Base-by-base conservation (phyloP, 1,140 invertebrate genomes). In the Neodiprion virginianus region DNA sequence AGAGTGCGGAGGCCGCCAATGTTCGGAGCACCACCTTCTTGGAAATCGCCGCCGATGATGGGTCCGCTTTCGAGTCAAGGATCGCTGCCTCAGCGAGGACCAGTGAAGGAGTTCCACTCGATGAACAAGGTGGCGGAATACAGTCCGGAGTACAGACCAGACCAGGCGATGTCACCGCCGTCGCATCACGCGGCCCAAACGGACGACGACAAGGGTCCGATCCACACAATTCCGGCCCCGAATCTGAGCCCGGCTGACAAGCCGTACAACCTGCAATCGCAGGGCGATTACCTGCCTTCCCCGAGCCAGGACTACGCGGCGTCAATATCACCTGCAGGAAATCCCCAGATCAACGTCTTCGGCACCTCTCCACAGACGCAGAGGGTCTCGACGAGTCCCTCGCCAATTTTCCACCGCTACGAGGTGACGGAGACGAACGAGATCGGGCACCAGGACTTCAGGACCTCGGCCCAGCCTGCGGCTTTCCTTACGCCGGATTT, bases 211-310 rank as follows among this genome's bases (percentile, higher is more conserved):
- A 91, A 91, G 81, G 94, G 93, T 81, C 94, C 94, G 1, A 95
- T 95, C 82, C 94, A 95, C 83, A 95, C 94, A 4, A 95, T 95
- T 74, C 94, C 94, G 80, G 94, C 94, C 9, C 94, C 94, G 9
- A 95, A 95, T 86, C 86, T 94, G n/a, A 92, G 92, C 23, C 82
- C 79, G 7, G 80, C 84, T 17, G 84, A 83, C 67, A 85, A 83
- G 17, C 81, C 81, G 10, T 82, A 80, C 67, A 82, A 78, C 70
- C 70, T 75, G n/a, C 53, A 12, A 17, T 61, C 53, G 11, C 53
- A 12, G n/a, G 53, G 53, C 8, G 11, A 61, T 61, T 40, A 40
- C 28, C 28, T 5, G 28, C 53, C 4, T 2, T 61, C 53, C 4
- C 11, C 11, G 11, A 12, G n/a, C 11, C 11, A 61, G 53, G 11